Evolutionary conservation across 2,888 invertebrate species (phyloP), one percentile per base, ranked within the genome.

Genomic region (Diachrysia chrysitis): DNA sequence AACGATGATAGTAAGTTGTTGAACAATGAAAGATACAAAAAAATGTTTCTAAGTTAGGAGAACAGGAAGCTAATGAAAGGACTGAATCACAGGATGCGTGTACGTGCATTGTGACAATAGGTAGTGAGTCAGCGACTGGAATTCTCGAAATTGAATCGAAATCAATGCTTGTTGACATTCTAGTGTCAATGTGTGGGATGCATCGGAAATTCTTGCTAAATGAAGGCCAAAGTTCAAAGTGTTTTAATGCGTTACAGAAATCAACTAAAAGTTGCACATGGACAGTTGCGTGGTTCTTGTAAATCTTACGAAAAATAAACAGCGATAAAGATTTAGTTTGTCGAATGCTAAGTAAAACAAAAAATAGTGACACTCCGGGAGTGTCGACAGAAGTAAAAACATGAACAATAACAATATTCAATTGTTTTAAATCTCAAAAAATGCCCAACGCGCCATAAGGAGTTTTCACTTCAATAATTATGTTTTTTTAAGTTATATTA

Each of bases 1-100:
- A 80, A 69, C 48, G 63, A 63, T 71, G 73, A 76, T 71, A 76
- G 68, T 58, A 58, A 55, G 21, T 51, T 46, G 17, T 69, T 56
- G 58, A 71, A 78, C 72, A 75, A 77, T 78, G 67, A 69, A 58
- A 59, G 53, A 57, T 59, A 71, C 72, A 56, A 68, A 71, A 73
- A 65, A 25, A 21, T 56, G 68, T n/a, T 56, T 68, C 77, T 73
- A 74, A 79, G 70, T 82, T 69, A 76, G 78, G 83, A 58, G 59
- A 63, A 46, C 81, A 82, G 86, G 86, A 86, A 81, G 68, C 66
- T 29, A 66, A 58, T 46, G 69, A 69, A 71, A 71, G 73, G 73
- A 55, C 70, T 85, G 82, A 85, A 85, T 85, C 84, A 71, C 85
- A 85, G 87, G 87, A 87, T 84, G 78, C 69, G 16, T 66, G 21